These are phyloP conservation scores for Drosophila parabipectinata DNA, from an alignment of 1,140 invertebrate species.

Conservation along the genomic window DNA sequence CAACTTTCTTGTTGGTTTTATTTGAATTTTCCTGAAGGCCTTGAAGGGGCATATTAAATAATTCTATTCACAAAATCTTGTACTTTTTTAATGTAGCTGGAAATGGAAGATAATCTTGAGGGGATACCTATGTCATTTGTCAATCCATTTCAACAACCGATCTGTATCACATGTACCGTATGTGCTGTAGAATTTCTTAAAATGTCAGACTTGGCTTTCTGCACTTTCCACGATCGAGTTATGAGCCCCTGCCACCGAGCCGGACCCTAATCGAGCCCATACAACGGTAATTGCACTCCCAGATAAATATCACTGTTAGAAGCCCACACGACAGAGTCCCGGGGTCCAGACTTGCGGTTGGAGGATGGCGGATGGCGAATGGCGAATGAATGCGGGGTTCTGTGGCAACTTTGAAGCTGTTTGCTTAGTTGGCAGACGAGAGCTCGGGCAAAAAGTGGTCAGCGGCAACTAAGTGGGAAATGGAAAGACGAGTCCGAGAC, in stretches of 20 bases:
- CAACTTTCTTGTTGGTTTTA: background rate
- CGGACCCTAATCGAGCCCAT: conserved; percentile 75
- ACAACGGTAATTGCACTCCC: conserved; percentile 77
- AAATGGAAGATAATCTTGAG: background rate
- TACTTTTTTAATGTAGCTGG: no score
- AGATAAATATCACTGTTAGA: conserved; percentile 81
- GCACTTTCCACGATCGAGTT: conserved; percentile 59
- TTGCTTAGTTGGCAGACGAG: conserved; percentile 49
- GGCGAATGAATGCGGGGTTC: background rate
- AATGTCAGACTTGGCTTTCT: conserved; percentile 36
- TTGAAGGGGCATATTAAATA: no score
- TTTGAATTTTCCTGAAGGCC: background rate
- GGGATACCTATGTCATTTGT: background rate
- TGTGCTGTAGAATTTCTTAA: conserved; percentile 36
- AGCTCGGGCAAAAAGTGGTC: conserved; percentile 68
- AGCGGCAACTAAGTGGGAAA: conserved; percentile 46
- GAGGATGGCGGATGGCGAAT: background rate
- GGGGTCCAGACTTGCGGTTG: background rate
- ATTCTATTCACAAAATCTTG: no score
- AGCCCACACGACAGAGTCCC: conserved; percentile 64
- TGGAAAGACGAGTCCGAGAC: conserved; percentile 71
- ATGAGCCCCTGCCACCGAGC: conserved; percentile 66
- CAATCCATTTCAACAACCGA: conserved; percentile 1
- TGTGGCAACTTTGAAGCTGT: conserved; percentile 70
- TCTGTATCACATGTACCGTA: conserved; percentile 22